Conservation (phyloP, 2,113 vertebrate genomes). For the Epinephelus moara region DNA sequence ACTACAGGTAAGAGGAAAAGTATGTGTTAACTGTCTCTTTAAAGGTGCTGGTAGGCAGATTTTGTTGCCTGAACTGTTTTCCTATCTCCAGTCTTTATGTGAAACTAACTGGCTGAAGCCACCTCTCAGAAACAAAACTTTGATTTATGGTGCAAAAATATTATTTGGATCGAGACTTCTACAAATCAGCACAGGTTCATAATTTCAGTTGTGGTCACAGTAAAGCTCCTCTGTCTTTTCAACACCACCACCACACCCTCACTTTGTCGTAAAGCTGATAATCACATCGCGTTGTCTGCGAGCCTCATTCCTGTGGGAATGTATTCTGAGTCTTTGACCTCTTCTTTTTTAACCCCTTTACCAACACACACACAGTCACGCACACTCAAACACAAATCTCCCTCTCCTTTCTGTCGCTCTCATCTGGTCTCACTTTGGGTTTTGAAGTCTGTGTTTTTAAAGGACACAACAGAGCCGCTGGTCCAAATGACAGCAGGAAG, state of each 20-base stretch:
- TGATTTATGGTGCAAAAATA: not conserved
- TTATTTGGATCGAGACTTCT: not conserved
- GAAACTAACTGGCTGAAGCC: not conserved
- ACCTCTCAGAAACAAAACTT: no score
- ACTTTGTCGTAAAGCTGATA: conserved; percentile 59
- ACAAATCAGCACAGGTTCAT: conserved; percentile 23
- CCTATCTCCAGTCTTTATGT: no score
- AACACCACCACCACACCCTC: conserved; percentile 47
- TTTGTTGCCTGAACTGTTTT: no score
- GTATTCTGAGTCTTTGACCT: conserved; percentile 63
- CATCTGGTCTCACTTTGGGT: conserved; percentile 75
- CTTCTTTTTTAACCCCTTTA: conserved; percentile 56
- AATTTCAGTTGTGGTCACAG: not conserved
- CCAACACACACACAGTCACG: conserved; percentile 41
- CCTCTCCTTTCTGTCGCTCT: conserved; percentile 53
- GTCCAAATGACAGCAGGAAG: conserved; percentile 37
- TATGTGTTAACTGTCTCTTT: no score
- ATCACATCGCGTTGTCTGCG: conserved; percentile 46
- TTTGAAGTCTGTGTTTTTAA: conserved; percentile 64
- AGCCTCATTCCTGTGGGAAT: conserved; percentile 67
- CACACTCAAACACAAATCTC: conserved; percentile 41
- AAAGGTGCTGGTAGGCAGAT: not conserved
- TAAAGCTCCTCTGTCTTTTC: conserved; percentile 29
- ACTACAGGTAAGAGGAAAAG: no score
- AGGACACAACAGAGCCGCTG: conserved; percentile 56